Evolutionary conservation across 2,113 vertebrate genomes (phyloP).

Genomic region (Cariama cristata): DNA sequence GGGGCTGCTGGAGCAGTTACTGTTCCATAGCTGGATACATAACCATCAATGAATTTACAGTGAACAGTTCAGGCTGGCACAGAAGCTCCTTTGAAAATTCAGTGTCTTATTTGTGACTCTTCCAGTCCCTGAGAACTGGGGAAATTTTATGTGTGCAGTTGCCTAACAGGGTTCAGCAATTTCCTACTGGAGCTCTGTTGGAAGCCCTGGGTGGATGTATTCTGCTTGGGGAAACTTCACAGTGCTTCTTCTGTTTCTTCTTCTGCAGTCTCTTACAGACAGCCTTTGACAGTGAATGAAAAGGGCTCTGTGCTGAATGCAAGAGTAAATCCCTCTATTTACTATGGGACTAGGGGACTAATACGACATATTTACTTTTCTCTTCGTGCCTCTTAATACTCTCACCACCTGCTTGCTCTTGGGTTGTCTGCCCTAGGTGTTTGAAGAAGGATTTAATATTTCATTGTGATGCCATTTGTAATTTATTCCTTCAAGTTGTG

Average conservation of each 20-base stretch:
- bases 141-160: background rate
- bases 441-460: background rate
- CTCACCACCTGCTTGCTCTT: constrained; percentile 29
- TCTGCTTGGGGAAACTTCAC: background rate
- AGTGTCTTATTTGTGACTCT: background rate
- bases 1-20: background rate
- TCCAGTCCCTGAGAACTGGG: background rate
- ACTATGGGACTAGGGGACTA: background rate
- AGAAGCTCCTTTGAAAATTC: background rate
- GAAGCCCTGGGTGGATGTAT: background rate
- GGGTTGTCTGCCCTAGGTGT: background rate
- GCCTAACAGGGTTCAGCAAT: fast-evolving
- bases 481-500: background rate
- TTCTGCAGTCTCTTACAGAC: background rate
- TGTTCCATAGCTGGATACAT: background rate
- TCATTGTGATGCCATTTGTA: background rate
- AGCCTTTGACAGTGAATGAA: constrained; percentile 40
- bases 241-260: constrained; percentile 19
- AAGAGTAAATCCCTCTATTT: background rate
- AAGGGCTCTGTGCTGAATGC: constrained; percentile 1
- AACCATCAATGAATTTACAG: background rate
- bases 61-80: background rate
- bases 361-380: background rate
- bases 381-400: background rate
- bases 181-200: background rate